Base-by-base conservation (phyloP, 2,888 invertebrate genomes). In the Caenorhabditis virilis region DNA sequence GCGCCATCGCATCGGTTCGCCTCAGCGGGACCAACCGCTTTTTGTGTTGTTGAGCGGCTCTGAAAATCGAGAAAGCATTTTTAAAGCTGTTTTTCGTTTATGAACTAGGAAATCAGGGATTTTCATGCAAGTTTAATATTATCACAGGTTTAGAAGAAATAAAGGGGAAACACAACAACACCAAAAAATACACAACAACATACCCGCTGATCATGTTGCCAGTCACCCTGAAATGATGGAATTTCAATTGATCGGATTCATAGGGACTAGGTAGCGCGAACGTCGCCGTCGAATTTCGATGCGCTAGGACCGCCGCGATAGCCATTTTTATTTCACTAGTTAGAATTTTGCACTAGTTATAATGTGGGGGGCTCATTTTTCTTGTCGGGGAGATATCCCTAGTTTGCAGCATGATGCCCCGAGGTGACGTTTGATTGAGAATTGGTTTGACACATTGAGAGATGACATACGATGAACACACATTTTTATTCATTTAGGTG, bases 191-290 rank as follows among this genome's bases (percentile, higher is more conserved):
- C 30, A 30, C 30, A 9, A 16, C 4, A n/a, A 69, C 77, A 74
- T 67, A 77, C 77, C 80, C 80, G 76, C 77, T 77, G 72, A 81
- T 81, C 81, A 81, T 81, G 74, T 81, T 82, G 69, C 77, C 77
- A 65, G 77, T 77, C 57, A 78, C 78, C 76, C 80, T 80, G 72
- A 59, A 76, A 77, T 69, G 63, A 65, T 76, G 72, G 67, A 76
- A 76, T 64, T 67, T 69, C 58, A 76, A 65, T 54, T 55, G 52
- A 16, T 16, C 56, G 26, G 35, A 38, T 42, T 64, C 51, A 64
- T 66, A 39, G 58, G 65, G 53, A 67, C 59, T 47, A 61, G 71
- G 59, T 43, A 65, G 59, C 59, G 55, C 53, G 30, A 69, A 71
- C 41, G 70, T 64, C 22, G 63, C 52, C 22, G 65, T 57, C 36